Base-by-base conservation (phyloP, 2,888 invertebrate genomes). In the Andrena bicolor region DNA sequence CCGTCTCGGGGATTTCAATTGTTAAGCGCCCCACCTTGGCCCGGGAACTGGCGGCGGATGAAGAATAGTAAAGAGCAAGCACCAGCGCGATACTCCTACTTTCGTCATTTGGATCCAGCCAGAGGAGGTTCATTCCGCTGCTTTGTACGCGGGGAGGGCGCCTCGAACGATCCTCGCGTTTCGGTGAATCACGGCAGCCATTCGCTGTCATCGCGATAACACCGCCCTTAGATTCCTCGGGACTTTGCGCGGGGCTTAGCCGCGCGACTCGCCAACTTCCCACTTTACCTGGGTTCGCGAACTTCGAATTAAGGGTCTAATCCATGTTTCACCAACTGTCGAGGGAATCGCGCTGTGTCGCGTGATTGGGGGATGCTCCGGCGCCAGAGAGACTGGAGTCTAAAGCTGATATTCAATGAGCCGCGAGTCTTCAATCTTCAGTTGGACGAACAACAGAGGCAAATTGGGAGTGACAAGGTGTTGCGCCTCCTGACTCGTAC, bases 61-160 rank as follows among this genome's bases (percentile, higher is more conserved):
- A 83, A 81, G 80, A 86, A 85, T 83, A 63, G 85, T 48, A 68
- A 85, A 78, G 74, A 72, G 26, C 60, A 76, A 73, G 79, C 61
- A 32, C 32, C 51, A 16, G 65, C 58, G 73, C 79, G 76, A 81
- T 75, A 41, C 66, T 26, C 51, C 53, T 53, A 58, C 28, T 63
- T 85, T 64, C 77, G 74, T 83, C 80, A 69, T 74, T 65, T 30
- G 51, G 48, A 70, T 61, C 66, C 66, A 41, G 13, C 41, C 61
- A 53, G 58, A 63, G 51, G 56, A 63, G 20, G 49, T 70, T 73
- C 58, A 30, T 77, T 76, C n/a, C 26, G 60, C 20, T 51, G 10
- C 30, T 28, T 35, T 53, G 10, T 28, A 13, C 58, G 23, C 10
- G 65, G 28, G 68, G 51, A 58, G 64, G 68, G 51, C 63, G 64